Percentiles rank a stretch among this genome's conserved stretches.
Conservation (phyloP, 1,140 invertebrate genomes). For the Acyrthosiphon pisum region DNA sequence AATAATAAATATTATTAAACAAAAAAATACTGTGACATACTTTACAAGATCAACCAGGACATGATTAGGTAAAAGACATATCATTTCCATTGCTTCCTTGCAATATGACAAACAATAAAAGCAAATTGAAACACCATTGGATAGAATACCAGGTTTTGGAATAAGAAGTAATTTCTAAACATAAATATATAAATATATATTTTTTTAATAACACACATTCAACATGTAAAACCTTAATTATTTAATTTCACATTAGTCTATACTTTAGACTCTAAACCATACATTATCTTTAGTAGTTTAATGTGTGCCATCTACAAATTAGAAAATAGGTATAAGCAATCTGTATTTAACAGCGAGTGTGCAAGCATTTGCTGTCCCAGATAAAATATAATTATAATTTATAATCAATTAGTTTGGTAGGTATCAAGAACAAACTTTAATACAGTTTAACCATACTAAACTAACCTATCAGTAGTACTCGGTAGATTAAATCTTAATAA, state of each 20-base stretch:
- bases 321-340: too few species aligned
- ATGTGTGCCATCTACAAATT: too few species aligned
- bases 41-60: slow-evolving; percentile 81
- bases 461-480: too few species aligned
- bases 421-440: too few species aligned
- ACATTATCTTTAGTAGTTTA: too few species aligned
- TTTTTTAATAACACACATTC: neutral
- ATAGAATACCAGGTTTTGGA: slow-evolving; percentile 89
- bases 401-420: too few species aligned
- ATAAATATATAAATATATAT: neutral
- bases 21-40: slow-evolving; percentile 64
- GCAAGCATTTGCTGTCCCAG: too few species aligned
- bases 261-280: too few species aligned
- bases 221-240: neutral
- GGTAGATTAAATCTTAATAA: too few species aligned
- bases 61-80: slow-evolving; percentile 82
- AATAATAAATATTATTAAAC: neutral
- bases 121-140: slow-evolving; percentile 94
- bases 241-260: neutral
- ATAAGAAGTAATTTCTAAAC: slow-evolving; percentile 80
- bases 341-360: too few species aligned
- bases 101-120: slow-evolving; percentile 96
- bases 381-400: too few species aligned
- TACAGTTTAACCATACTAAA: too few species aligned
- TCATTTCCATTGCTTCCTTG: slow-evolving; percentile 96